These are phyloP conservation scores for Daphoenositta chrysoptera DNA, from an alignment of 2,113 vertebrate genomes.

Conservation along the genomic window DNA sequence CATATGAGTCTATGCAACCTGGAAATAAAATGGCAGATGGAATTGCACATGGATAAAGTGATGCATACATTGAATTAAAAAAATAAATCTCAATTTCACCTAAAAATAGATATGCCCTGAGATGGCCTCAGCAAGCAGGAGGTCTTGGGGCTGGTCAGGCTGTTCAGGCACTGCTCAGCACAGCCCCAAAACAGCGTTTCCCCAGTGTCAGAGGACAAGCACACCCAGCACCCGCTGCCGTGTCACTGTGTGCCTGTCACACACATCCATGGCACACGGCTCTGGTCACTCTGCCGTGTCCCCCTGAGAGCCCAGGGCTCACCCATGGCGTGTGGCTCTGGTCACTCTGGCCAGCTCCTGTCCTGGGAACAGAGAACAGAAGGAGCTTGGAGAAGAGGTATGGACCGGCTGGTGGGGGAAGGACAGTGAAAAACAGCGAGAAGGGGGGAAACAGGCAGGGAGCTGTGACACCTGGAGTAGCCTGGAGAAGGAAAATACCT, in stretches of 20 bases:
- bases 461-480: neutral
- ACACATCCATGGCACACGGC: neutral
- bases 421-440: neutral
- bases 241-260: neutral
- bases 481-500: neutral
- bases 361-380: neutral
- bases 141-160: neutral
- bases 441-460: neutral
- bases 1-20: neutral
- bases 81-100: neutral
- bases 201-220: neutral
- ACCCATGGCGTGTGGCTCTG: neutral
- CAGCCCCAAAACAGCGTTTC: accelerated
- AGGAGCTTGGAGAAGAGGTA: neutral
- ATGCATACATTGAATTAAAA: neutral
- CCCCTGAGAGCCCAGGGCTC: neutral
- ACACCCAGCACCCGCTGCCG: accelerated
- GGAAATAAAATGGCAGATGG: neutral
- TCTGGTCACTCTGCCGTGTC: neutral
- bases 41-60: neutral
- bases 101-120: neutral
- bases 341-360: neutral
- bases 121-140: neutral
- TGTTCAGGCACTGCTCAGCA: neutral
- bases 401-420: neutral